These are phyloP conservation scores for Lordiphosa andalusiaca DNA, from an alignment of 2,888 invertebrate species.

Conservation along the genomic window DNA sequence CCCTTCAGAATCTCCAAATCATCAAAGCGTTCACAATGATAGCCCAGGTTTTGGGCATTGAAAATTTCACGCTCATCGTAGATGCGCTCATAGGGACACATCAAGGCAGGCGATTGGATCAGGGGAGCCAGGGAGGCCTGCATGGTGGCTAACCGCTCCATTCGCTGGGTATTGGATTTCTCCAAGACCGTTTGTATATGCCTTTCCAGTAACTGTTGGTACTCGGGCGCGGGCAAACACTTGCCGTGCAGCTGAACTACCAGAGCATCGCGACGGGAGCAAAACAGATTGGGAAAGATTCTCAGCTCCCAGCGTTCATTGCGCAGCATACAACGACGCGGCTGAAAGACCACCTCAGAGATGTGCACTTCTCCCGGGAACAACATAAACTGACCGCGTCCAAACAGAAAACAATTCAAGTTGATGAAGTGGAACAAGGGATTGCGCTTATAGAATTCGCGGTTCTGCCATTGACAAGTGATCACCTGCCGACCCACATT, in stretches of 20 bases:
- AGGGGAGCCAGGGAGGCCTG: slow-evolving; percentile 46
- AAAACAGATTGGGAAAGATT: slow-evolving; percentile 54
- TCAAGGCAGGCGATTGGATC: slow-evolving; percentile 30
- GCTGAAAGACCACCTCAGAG: slow-evolving; percentile 54
- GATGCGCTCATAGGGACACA: slow-evolving; percentile 63
- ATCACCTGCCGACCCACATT: slow-evolving; percentile 61
- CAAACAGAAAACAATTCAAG: slow-evolving; percentile 51
- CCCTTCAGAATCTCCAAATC: slow-evolving; percentile 62
- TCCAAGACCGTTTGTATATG: slow-evolving; percentile 28
- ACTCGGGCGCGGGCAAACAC: slow-evolving; percentile 51
- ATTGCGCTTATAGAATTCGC: slow-evolving; percentile 22
- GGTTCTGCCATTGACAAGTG: slow-evolving; percentile 54
- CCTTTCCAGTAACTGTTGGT: slow-evolving; percentile 34
- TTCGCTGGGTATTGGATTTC: slow-evolving; percentile 43
- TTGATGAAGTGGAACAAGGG: slow-evolving; percentile 3
- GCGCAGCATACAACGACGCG: slow-evolving; percentile 34
- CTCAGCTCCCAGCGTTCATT: slow-evolving; percentile 52
- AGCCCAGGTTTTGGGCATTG: slow-evolving; percentile 60
- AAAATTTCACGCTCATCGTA: slow-evolving; percentile 71
- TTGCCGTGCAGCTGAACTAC: slow-evolving; percentile 47
- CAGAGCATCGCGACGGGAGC: slow-evolving; percentile 30
- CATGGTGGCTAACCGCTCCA: slow-evolving; percentile 19
- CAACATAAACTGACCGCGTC: slow-evolving; percentile 39
- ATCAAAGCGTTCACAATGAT: slow-evolving; percentile 66
- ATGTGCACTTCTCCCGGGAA: slow-evolving; percentile 53